Conservation (phyloP, 2,797 vertebrate species). For the Mormyrops boulengeri region DNA sequence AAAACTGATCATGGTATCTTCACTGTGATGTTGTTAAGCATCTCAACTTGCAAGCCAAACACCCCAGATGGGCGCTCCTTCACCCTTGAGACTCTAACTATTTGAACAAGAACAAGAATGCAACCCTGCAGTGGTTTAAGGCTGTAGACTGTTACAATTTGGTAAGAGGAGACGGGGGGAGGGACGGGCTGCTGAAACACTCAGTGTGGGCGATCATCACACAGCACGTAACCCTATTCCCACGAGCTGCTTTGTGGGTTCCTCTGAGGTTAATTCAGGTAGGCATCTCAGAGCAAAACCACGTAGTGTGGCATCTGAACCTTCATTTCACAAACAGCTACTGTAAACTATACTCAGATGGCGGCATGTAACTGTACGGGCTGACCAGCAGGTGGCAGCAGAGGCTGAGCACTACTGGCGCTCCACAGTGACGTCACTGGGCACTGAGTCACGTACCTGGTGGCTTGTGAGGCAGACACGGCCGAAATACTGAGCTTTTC, state of each 20-base stretch:
- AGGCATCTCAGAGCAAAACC: not conserved
- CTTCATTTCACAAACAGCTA: not conserved
- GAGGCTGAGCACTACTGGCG: not conserved
- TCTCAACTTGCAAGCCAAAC: not conserved
- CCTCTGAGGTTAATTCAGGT: not conserved
- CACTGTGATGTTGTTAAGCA: not conserved
- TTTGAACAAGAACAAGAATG: not conserved
- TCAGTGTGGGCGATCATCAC: not conserved
- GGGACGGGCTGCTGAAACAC: too few relatives aligned
- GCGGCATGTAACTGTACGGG: not conserved
- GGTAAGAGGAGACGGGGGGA: too few relatives aligned
- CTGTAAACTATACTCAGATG: not conserved
- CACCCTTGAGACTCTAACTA: not conserved
- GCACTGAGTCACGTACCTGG: constrained; percentile 31
- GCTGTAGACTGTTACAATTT: not conserved
- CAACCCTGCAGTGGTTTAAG: not conserved
- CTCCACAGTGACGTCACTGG: not conserved
- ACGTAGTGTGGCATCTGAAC: not conserved
- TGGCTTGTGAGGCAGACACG: constrained; percentile 26
- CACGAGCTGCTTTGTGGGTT: not conserved
- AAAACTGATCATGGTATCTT: not conserved
- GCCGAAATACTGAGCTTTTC: constrained; percentile 2
- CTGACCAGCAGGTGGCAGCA: constrained; percentile 13
- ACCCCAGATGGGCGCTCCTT: not conserved
- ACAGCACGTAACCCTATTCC: not conserved